Percentiles rank a stretch among this genome's conserved stretches.
Conservation (phyloP, 2,797 vertebrate genomes). For the Syncerus caffer region DNA sequence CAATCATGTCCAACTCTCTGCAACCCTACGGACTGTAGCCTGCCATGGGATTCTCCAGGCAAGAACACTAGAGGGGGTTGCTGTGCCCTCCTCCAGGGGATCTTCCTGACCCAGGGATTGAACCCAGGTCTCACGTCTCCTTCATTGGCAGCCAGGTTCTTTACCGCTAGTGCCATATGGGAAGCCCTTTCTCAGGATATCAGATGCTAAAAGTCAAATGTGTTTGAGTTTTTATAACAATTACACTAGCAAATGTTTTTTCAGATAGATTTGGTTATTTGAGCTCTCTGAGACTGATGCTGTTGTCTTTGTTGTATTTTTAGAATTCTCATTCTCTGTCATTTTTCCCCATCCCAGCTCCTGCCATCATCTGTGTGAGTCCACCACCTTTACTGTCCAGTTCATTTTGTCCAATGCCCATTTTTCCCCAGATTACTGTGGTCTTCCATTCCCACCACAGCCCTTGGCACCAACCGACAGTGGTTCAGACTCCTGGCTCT, state of each 20-base stretch:
- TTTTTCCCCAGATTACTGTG: not conserved
- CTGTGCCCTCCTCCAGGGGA: not conserved
- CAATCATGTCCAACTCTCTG: not conserved
- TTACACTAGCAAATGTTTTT: not conserved
- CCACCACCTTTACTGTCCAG: not conserved
- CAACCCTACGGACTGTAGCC: not conserved
- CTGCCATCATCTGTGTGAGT: no score
- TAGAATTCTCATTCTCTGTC: not conserved
- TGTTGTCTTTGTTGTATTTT: not conserved
- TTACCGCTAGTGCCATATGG: not conserved
- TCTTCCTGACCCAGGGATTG: not conserved
- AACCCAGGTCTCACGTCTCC: not conserved
- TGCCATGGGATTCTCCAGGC: not conserved
- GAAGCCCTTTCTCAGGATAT: not conserved
- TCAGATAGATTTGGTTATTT: not conserved
- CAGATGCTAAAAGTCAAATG: not conserved
- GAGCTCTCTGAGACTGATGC: not conserved
- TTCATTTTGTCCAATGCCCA: not conserved
- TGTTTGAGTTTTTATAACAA: not conserved
- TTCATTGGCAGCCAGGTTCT: not conserved
- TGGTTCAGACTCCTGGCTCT: not conserved
- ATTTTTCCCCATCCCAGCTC: not conserved
- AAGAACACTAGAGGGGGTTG: not conserved
- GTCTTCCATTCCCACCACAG: not conserved
- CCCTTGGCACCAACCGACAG: not conserved